Percentiles rank a stretch among this genome's conserved stretches.
Evolutionary conservation across 2,888 invertebrate genomes (phyloP).

Genomic region (Philereme vetulata): DNA sequence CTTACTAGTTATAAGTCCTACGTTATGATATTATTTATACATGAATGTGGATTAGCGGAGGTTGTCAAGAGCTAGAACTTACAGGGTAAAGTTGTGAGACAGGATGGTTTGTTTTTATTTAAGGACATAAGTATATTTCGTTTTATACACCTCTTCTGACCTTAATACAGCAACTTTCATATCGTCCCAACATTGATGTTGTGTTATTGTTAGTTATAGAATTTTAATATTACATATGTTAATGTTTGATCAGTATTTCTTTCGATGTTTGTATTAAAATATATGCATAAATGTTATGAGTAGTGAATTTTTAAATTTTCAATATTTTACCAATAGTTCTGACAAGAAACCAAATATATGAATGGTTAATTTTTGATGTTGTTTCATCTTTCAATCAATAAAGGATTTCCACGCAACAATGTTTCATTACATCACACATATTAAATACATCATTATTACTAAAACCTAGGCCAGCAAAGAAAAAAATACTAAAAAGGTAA

Average conservation of each 20-base stretch:
- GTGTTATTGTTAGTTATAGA: slow-evolving; percentile 66
- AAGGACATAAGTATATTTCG: slow-evolving; percentile 38
- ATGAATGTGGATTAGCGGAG: slow-evolving; percentile 54
- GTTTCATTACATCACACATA: slow-evolving; percentile 33
- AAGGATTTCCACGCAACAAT: slow-evolving; percentile 53
- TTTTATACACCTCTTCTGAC: slow-evolving; percentile 45
- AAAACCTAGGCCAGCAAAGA: too few species aligned
- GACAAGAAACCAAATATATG: slow-evolving; percentile 58
- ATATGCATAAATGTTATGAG: slow-evolving; percentile 64
- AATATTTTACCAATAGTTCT: slow-evolving; percentile 62
- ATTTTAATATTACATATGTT: slow-evolving; percentile 66
- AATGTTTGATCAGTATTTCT: slow-evolving; percentile 76
- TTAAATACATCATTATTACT: background rate
- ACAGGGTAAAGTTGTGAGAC: slow-evolving; percentile 75
- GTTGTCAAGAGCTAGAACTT: slow-evolving; percentile 68
- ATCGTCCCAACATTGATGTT: slow-evolving; percentile 66
- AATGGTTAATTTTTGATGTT: slow-evolving; percentile 70
- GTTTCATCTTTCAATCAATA: slow-evolving; percentile 68
- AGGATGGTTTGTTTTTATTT: slow-evolving; percentile 46
- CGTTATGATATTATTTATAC: slow-evolving; percentile 66
- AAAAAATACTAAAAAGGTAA: too few species aligned
- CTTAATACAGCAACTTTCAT: slow-evolving; percentile 56
- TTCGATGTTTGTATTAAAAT: slow-evolving; percentile 60
- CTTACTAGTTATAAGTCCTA: slow-evolving; percentile 65
- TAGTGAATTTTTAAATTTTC: slow-evolving; percentile 63